Evolutionary conservation across 2,113 vertebrate species (phyloP).

Genomic region (Leucopsar rothschildi): DNA sequence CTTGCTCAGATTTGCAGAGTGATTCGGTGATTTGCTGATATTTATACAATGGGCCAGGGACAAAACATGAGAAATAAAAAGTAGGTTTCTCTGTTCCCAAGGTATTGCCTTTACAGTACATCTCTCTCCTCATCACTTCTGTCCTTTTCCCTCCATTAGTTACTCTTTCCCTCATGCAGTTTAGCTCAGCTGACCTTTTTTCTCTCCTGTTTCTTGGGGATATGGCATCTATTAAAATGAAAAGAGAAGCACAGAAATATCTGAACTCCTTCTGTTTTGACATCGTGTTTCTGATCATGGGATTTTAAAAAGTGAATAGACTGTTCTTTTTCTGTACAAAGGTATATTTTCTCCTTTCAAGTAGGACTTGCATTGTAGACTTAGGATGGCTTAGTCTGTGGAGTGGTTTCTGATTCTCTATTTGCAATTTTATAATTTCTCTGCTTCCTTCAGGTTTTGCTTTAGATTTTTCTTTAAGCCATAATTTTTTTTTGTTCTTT

Average conservation of each 20-base stretch:
- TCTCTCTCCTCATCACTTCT: background rate
- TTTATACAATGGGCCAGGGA: background rate
- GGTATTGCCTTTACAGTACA: background rate
- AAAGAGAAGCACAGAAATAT: background rate
- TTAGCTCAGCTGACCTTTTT: conserved; percentile 6
- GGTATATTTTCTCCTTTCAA: background rate
- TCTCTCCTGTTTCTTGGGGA: background rate
- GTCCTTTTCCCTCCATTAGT: background rate
- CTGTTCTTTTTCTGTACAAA: background rate
- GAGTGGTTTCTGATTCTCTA: background rate
- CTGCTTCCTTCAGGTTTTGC: background rate
- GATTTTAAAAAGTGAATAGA: background rate
- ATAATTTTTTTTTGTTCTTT: background rate
- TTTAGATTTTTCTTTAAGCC: background rate
- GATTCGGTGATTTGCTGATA: background rate
- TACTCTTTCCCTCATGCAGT: background rate
- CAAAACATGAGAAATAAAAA: background rate
- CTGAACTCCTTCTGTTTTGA: background rate
- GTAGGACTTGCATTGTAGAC: background rate
- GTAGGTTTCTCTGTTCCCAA: background rate
- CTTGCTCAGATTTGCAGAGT: background rate
- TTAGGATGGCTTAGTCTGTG: background rate
- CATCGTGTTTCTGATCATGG: background rate
- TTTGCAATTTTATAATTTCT: background rate
- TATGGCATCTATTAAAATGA: background rate